phyloP scores from a whole-genome alignment of 2,113 vertebrate genomes.

The Aptenodytes patagonicus region DNA sequence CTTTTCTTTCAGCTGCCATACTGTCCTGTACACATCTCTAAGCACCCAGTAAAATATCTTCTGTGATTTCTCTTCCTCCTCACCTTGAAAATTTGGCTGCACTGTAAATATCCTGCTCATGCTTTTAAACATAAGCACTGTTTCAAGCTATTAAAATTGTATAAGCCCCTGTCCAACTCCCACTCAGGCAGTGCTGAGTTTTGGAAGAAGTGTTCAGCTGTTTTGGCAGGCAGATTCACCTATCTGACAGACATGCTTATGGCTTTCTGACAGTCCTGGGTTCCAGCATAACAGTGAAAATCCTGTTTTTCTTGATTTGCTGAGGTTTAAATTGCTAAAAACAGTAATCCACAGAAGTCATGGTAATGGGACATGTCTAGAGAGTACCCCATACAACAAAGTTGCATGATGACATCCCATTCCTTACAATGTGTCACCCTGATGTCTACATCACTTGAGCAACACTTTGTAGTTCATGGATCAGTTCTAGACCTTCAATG shows the following conservation, averaged over 20 bases:
- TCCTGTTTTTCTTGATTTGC: background rate
- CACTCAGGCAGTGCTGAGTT: background rate
- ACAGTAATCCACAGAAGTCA: background rate
- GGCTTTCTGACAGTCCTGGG: background rate
- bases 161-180: background rate
- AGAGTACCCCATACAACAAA: background rate
- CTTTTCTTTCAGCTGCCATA: background rate
- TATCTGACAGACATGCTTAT: background rate
- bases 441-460: background rate
- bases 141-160: conserved; percentile 16
- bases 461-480: background rate
- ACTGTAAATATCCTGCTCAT: background rate
- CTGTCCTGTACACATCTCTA: background rate
- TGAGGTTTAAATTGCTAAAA: background rate
- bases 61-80: background rate
- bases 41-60: background rate
- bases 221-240: background rate
- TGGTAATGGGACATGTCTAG: background rate
- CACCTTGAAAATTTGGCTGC: background rate
- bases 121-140: background rate
- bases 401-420: background rate
- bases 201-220: background rate
- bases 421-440: background rate
- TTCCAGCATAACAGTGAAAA: background rate
- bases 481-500: background rate